Base-by-base conservation (phyloP, 1,140 invertebrate genomes). In the Belonocnema kinseyi region DNA sequence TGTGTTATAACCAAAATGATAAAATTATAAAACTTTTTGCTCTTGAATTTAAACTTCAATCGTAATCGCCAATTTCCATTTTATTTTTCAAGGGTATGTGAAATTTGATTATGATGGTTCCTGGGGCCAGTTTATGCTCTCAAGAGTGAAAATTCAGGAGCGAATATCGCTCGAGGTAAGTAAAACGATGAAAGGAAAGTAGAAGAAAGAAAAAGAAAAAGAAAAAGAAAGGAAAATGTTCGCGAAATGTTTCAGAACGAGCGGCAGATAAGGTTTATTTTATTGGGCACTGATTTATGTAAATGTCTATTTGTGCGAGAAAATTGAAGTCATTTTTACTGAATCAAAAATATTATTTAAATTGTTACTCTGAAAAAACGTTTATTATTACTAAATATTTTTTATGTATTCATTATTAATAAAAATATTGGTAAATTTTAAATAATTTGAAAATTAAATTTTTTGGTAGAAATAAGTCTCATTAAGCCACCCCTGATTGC, bases 261-360 rank as follows among this genome's bases (percentile, higher is more conserved):
- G 33, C 61, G 33, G 40, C 61, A 40, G 33, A 66, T 66, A 46
- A 66, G 61, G 61, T 66, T 26, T 16, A 66, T 46, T 66, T 66
- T 66, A 66, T 66, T 40, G 61, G n/a, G 40, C 26, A 66, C 26
- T 66, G 61, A 66, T 66, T 66, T 40, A 66, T 66, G 61, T 16
- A 66, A 66, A 66, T 40, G 16, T 66, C 61, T 16, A 66, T 40
- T 13, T 3, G 5, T 12, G 12, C 12, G 61, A 66, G 26, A 16
- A 40, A 40, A 8, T 66, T 2, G 2, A 16, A 19, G 53, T 4
- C 10, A 26, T n/a, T n/a, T 66, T 14, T 21, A 10, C 16, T 13
- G 10, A 40, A 14, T 66, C 26, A 66, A 66, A 66, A 66, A 66
- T 66, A 13, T 66, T 3, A 21, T 7, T 33, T 33, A 14, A 66